Conservation (phyloP, 2,113 vertebrate genomes). For the Candoia aspera region DNA sequence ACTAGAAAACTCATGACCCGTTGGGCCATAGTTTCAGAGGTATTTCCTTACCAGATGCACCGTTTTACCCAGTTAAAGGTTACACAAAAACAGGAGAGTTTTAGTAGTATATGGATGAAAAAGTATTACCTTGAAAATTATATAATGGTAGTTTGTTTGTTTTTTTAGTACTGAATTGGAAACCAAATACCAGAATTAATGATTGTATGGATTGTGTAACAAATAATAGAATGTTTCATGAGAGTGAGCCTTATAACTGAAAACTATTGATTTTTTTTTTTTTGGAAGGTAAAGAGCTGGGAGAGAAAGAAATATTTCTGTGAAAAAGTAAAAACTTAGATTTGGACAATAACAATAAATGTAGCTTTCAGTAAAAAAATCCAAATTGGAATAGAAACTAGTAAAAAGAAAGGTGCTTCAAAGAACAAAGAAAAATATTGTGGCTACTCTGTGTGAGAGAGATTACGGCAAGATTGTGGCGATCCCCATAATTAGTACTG, state of each 20-base stretch:
- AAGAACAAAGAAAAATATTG: neutral
- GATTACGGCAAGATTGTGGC: neutral
- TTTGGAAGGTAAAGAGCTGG: neutral
- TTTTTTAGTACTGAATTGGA: neutral
- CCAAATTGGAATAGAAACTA: neutral
- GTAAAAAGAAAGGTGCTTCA: neutral
- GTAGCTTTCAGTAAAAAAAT: neutral
- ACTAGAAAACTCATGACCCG: neutral
- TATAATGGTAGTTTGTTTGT: neutral
- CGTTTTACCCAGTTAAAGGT: too few relatives aligned
- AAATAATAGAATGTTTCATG: neutral
- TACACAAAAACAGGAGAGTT: too few relatives aligned
- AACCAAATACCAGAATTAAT: neutral
- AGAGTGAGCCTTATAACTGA: neutral
- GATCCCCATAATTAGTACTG: neutral
- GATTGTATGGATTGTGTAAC: neutral
- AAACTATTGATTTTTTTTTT: neutral
- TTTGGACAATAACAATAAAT: neutral
- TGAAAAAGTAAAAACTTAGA: neutral
- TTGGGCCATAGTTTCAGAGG: too few relatives aligned
- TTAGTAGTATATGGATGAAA: too few relatives aligned
- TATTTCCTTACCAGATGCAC: too few relatives aligned
- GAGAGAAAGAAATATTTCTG: neutral
- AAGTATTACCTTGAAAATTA: neutral
- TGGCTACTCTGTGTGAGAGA: neutral